These are phyloP conservation scores for Cheilosia scutellata DNA, from an alignment of 2,888 invertebrate species.

Conservation along the genomic window DNA sequence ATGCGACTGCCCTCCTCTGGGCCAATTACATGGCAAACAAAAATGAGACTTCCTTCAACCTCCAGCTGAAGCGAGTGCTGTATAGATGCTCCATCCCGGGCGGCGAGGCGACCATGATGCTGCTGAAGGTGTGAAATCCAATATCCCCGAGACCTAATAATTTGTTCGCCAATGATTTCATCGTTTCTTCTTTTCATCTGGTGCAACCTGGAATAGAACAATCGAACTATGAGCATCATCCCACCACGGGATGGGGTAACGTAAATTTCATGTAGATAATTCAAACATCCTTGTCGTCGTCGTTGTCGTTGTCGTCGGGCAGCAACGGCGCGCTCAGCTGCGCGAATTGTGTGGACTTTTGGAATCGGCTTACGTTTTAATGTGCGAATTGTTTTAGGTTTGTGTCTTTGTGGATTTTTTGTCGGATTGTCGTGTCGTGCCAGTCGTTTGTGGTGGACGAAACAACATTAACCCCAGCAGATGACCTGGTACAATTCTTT, in stretches of 20 bases:
- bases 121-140: conserved; percentile 76
- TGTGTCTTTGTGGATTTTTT: conserved; percentile 19
- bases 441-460: conserved; percentile 66
- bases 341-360: conserved; percentile 5
- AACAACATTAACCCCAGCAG: conserved; percentile 72
- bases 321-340: conserved; percentile 24
- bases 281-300: conserved; percentile 73
- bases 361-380: conserved; percentile 68
- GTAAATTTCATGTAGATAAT: conserved; percentile 66
- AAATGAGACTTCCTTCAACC: conserved; percentile 50
- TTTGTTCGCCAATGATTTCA: conserved; percentile 75
- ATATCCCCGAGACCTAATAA: conserved; percentile 76
- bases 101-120: conserved; percentile 54
- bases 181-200: conserved; percentile 53
- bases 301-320: conserved; percentile 26
- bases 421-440: conserved; percentile 66
- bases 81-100: conserved; percentile 10
- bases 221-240: conserved; percentile 64
- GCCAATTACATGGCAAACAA: conserved; percentile 66
- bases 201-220: conserved; percentile 57
- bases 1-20: conserved; percentile 67
- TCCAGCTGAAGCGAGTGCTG: conserved; percentile 11
- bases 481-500: conserved; percentile 73
- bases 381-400: conserved; percentile 71
- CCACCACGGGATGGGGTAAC: conserved; percentile 31